A percentile compares a stretch with the other conserved stretches of the same genome.
Conservation (phyloP, 2,797 vertebrate species). For the Cyclopterus lumpus region DNA sequence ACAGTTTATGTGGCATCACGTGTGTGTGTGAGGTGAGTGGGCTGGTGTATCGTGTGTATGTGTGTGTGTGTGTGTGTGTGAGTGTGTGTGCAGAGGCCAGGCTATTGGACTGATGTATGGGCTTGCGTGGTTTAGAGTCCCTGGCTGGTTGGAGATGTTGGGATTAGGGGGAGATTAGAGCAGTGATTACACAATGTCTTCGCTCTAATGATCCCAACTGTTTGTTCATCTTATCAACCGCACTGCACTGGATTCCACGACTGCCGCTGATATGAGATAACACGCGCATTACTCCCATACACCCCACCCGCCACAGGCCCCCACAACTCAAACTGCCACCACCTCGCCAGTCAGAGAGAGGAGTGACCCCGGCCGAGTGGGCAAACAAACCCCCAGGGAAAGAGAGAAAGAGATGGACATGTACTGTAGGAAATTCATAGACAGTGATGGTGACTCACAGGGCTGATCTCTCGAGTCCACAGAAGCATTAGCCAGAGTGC, state of each 20-base stretch:
- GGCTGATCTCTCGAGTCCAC: slow-evolving; percentile 73
- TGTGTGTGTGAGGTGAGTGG: slow-evolving; percentile 40
- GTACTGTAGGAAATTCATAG: slow-evolving; percentile 69
- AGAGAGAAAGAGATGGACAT: slow-evolving; percentile 57
- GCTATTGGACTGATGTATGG: slow-evolving; percentile 59
- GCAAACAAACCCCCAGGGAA: slow-evolving; percentile 60
- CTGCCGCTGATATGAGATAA: slow-evolving; percentile 81
- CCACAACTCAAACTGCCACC: slow-evolving; percentile 37
- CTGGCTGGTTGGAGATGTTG: slow-evolving; percentile 80
- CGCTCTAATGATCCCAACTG: slow-evolving; percentile 88
- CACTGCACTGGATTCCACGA: slow-evolving; percentile 80
- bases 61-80: slow-evolving; percentile 24
- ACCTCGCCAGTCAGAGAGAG: slow-evolving; percentile 48
- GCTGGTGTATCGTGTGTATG: slow-evolving; percentile 37
- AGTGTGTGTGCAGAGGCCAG: slow-evolving; percentile 40
- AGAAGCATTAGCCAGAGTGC: slow-evolving; percentile 79
- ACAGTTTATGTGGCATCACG: slow-evolving; percentile 51
- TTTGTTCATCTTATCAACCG: slow-evolving; percentile 88
- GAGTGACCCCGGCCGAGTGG: slow-evolving; percentile 44
- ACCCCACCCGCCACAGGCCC: slow-evolving; percentile 23
- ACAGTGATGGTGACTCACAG: slow-evolving; percentile 65
- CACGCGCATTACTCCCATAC: slow-evolving; percentile 67
- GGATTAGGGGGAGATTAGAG: slow-evolving; percentile 86
- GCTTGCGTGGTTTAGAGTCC: slow-evolving; percentile 59
- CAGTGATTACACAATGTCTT: slow-evolving; percentile 88